A percentile compares a stretch with the other conserved stretches of the same genome.
Evolutionary conservation across 1,140 invertebrate species (phyloP).

Genomic region (Brachionus plicatilis): DNA sequence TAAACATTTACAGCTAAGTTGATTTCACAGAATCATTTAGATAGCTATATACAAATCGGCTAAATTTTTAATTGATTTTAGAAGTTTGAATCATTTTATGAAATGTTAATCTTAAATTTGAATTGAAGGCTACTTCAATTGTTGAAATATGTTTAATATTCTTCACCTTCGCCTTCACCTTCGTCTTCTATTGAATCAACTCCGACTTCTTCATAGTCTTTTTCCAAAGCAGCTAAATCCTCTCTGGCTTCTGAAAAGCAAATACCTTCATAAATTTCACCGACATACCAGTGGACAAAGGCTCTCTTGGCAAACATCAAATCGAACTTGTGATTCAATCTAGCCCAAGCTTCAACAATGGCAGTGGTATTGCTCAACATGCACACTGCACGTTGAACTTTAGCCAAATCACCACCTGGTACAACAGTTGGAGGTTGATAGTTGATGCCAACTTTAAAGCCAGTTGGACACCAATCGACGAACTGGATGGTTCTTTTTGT

Average conservation of each 20-base stretch:
- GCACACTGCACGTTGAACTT: conserved; percentile 63
- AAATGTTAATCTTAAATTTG: no score
- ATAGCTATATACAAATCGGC: no score
- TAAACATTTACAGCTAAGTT: background rate
- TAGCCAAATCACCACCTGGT: conserved; percentile 66
- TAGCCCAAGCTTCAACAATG: conserved; percentile 71
- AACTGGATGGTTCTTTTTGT: conserved; percentile 71
- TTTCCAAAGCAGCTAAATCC: conserved; percentile 45
- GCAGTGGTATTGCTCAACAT: conserved; percentile 77
- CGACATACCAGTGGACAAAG: conserved; percentile 50
- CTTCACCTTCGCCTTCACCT: conserved; percentile 41
- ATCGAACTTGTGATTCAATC: conserved; percentile 57
- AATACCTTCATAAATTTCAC: conserved; percentile 59
- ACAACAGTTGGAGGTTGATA: conserved; percentile 71
- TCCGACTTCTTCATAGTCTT: conserved; percentile 47
- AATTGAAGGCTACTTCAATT: no score
- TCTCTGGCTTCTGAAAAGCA: conserved; percentile 49
- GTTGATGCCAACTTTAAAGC: conserved; percentile 68
- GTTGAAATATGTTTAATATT: conserved; percentile 25
- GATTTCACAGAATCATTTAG: background rate
- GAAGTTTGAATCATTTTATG: no score
- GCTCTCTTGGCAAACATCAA: conserved; percentile 43
- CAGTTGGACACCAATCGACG: conserved; percentile 84
- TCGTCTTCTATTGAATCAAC: conserved; percentile 56
- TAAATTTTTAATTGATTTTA: no score